These are phyloP conservation scores for Lamellibrachia luymesi DNA, from an alignment of 1,140 invertebrate genomes.

Conservation along the genomic window DNA sequence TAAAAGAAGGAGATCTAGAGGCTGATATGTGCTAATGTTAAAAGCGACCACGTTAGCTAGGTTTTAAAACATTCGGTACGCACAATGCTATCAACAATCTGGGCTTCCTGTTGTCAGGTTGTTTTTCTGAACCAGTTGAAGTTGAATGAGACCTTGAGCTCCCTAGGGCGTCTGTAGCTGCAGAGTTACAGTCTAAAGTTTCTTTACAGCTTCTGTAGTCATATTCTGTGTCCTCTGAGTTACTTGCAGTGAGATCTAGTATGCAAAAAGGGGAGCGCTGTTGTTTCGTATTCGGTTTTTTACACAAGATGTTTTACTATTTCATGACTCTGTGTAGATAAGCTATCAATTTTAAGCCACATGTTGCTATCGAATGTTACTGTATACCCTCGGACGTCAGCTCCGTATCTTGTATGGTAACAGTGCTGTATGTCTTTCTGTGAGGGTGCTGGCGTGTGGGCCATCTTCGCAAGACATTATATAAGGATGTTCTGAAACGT, in stretches of 20 bases:
- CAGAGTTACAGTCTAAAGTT: neutral
- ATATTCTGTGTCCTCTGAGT: neutral
- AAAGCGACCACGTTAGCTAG: too few relatives aligned
- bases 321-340: neutral
- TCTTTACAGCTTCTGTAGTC: neutral
- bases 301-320: neutral
- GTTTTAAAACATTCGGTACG: neutral
- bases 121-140: neutral
- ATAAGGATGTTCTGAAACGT: too few relatives aligned
- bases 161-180: neutral
- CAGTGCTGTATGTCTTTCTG: too few relatives aligned
- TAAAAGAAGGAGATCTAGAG: too few relatives aligned
- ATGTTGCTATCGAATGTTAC: neutral
- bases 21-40: too few relatives aligned
- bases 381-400: neutral
- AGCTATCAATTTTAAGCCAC: neutral
- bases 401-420: too few relatives aligned
- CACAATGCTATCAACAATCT: neutral
- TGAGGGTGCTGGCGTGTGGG: too few relatives aligned
- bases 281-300: neutral
- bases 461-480: too few relatives aligned
- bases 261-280: neutral
- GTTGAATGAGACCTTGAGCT: neutral
- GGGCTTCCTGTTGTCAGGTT: neutral
- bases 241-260: neutral